Evolutionary conservation across 2,888 invertebrate genomes (phyloP), one percentile per base, ranked within the genome.

Genomic region (Tineola bisselliella): DNA sequence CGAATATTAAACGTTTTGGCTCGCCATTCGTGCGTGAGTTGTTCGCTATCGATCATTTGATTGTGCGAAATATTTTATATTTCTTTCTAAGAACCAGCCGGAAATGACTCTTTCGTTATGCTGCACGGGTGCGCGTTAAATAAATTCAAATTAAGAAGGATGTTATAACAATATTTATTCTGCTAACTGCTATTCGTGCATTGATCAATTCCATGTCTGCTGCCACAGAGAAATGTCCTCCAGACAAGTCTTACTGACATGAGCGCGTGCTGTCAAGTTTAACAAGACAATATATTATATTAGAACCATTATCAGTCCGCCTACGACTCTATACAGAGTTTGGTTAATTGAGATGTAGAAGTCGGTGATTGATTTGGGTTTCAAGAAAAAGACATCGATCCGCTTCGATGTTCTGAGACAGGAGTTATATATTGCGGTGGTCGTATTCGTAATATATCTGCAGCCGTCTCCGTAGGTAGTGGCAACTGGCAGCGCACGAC

Each of bases 61-160:
- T 70, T 68, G 69, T 67, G 74, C 73, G 69, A 73, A 72, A 25
- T 54, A 25, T 25, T n/a, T 15, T 11, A 71, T 68, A 68, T 79
- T 74, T 70, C 69, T 79, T 84, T 79, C 83, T 72, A 66, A 71
- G 86, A 83, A 86, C 68, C 66, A 71, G 69, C 81, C 84, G 84
- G 84, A 86, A 81, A 81, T 78, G 77, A 73, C 74, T 73, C 73
- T 71, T 79, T 78, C 77, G 74, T 77, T 83, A 84, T 84, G 81
- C 81, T 69, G 71, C 74, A 68, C 75, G 77, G 74, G 78, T 79
- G 74, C 77, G 76, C 3, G 25, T 19, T 54, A 54, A 54, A 18
- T 25, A 18, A 15, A 48, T 54, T 25, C 19, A 10, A 8, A 54
- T 18, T 54, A 8, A 5, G 8, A 48, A 48, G 18, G 54, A 18